Conservation (phyloP, 2,797 vertebrate species). For the Hypotaenidia philippensis region DNA sequence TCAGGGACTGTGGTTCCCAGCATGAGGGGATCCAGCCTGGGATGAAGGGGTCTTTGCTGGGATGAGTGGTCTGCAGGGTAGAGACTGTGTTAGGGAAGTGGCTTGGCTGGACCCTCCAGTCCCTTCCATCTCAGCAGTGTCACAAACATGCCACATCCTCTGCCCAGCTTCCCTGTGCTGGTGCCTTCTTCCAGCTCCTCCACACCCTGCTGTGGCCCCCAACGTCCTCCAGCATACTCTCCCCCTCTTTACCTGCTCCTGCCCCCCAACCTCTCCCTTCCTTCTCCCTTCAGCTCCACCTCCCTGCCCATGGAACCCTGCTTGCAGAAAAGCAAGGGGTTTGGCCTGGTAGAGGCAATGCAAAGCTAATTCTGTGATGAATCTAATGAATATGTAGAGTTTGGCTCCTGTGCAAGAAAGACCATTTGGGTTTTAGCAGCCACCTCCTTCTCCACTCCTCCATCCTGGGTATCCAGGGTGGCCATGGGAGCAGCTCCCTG, state of each 20-base stretch:
- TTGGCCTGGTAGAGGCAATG: neutral
- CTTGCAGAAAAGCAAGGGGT: neutral
- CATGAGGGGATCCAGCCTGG: neutral
- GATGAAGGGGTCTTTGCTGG: neutral
- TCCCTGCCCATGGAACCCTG: neutral
- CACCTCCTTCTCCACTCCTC: neutral
- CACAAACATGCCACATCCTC: neutral
- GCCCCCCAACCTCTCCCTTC: neutral
- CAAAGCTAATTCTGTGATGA: neutral
- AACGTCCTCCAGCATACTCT: neutral
- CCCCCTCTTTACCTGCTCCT: neutral
- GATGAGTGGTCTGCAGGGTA: neutral
- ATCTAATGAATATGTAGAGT: neutral
- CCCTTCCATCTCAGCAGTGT: neutral
- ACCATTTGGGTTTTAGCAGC: neutral
- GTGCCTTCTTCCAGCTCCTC: neutral
- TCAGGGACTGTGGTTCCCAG: fast-evolving
- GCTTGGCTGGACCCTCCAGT: neutral
- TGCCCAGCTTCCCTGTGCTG: neutral
- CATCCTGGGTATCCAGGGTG: fast-evolving
- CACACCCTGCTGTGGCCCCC: neutral
- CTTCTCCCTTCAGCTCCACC: neutral
- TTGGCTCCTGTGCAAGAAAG: neutral
- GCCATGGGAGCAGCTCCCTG: neutral
- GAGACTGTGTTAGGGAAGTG: neutral